phyloP scores from a whole-genome alignment of 53 echinoderm and acorn worm species.

The Antedon mediterranea region DNA sequence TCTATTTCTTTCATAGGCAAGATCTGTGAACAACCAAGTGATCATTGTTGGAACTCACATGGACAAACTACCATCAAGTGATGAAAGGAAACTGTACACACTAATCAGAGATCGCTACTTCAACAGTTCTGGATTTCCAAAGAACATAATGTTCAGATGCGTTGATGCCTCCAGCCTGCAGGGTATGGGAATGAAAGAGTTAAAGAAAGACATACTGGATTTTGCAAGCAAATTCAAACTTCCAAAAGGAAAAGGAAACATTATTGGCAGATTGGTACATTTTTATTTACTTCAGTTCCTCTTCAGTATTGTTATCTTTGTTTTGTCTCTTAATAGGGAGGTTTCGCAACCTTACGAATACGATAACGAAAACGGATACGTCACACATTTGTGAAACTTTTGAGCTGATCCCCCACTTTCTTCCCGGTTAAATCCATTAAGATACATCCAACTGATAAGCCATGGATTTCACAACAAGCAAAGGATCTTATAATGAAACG shows the following conservation, averaged over 20 bases:
- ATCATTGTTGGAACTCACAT: slow-evolving; percentile 49
- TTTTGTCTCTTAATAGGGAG: too few relatives aligned
- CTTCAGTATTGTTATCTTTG: too few relatives aligned
- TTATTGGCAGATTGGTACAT: neutral
- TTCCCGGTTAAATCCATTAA: too few relatives aligned
- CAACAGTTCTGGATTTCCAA: slow-evolving; percentile 23
- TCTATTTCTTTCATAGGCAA: slow-evolving; percentile 17
- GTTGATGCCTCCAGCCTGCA: slow-evolving; percentile 17
- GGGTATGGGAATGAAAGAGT: slow-evolving; percentile 31
- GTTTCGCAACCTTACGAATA: too few relatives aligned
- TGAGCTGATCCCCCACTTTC: too few relatives aligned
- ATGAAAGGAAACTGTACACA: neutral
- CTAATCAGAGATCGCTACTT: neutral
- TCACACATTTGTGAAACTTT: too few relatives aligned
- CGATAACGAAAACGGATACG: too few relatives aligned
- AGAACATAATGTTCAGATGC: slow-evolving; percentile 23
- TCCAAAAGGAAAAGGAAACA: neutral
- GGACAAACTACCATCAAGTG: slow-evolving; percentile 21
- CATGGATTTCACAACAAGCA: too few relatives aligned
- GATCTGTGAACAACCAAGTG: slow-evolving; percentile 37
- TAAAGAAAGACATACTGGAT: slow-evolving; percentile 31
- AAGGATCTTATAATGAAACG: too few relatives aligned
- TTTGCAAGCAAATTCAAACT: slow-evolving; percentile 23
- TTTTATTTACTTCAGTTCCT: too few relatives aligned
- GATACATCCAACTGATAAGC: too few relatives aligned